Evolutionary conservation across 1,140 invertebrate genomes (phyloP).

Genomic region (Heliconius himera): DNA sequence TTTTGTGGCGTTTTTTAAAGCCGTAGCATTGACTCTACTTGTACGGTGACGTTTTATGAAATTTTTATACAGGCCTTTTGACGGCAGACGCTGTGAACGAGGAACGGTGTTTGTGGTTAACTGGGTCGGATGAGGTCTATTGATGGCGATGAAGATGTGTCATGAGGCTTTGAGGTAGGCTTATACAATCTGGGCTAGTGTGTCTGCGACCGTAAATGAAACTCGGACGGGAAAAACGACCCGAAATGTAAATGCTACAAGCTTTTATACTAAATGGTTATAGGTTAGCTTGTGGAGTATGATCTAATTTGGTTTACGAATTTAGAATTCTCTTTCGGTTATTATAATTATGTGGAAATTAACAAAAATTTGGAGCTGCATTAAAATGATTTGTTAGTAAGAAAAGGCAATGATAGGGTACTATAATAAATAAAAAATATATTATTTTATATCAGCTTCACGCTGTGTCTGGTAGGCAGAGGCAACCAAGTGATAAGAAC

Average conservation of each 20-base stretch:
- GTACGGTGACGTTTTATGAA: conserved; percentile 28
- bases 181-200: conserved; percentile 35
- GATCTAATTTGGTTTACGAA: neutral
- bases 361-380: neutral
- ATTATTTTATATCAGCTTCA: no score
- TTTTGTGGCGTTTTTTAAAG: conserved; percentile 36
- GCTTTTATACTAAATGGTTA: conserved; percentile 10
- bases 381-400: neutral
- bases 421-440: no score
- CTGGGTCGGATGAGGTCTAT: conserved; percentile 38
- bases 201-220: conserved; percentile 36
- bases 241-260: neutral
- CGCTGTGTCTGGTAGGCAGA: no score
- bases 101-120: conserved; percentile 34
- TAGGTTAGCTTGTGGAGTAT: neutral
- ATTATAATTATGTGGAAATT: neutral
- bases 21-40: conserved; percentile 22
- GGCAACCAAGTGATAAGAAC: no score
- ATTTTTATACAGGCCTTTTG: conserved; percentile 38
- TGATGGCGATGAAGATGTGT: conserved; percentile 35
- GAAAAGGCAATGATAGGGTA: no score
- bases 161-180: conserved; percentile 30
- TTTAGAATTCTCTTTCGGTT: neutral
- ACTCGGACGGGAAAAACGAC: conserved; percentile 22
- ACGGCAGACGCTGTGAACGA: conserved; percentile 30